Evolutionary conservation across 2,113 vertebrate species (phyloP), one percentile per base, ranked within the genome.

Genomic region (Larimichthys crocea): DNA sequence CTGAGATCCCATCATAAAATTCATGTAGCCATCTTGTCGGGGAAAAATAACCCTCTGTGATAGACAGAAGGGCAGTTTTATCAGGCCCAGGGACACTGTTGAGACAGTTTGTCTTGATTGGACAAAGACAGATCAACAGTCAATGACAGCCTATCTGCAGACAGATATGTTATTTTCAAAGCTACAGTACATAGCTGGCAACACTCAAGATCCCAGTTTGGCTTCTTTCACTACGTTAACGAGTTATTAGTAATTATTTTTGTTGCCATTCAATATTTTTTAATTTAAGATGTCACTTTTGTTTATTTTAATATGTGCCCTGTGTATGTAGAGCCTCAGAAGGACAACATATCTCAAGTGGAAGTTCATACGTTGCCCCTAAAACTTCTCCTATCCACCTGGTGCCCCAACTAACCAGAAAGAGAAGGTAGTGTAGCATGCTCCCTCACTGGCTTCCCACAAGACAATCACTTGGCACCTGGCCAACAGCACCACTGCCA

Each of bases 101-200:
- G 11, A 29, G 26, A 72, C 44, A 26, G 17, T 16, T 67, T 50
- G 44, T 31, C 22, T 66, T 65, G 64, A 69, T 74, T 22, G 50
- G 49, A 74, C 50, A n/a, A 48, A 80, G n/a, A 29, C 20, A 9
- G 24, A 22, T 42, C 3, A 53, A 16, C 17, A 29, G 61, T 60
- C 72, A 48, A 15, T 29, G 44, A 56, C 10, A 50, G 42, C 20
- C 16, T 59, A 53, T 83, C 61, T 29, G 26, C 35, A 24, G 31
- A 60, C 67, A 35, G 74, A 74, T 10, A 61, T 10, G 48, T 42
- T 26, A 2, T 20, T 48, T 60, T 64, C 15, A 65, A 59, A 53
- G 22, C 17, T 35, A n/a, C n/a, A n/a, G n/a, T n/a, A 7, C 35
- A 40, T 9, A 26, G 11, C 15, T 66, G 4, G 17, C 14, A 14